Evolutionary conservation across 2,113 vertebrate species (phyloP).

Genomic region (Cavia aperea): DNA sequence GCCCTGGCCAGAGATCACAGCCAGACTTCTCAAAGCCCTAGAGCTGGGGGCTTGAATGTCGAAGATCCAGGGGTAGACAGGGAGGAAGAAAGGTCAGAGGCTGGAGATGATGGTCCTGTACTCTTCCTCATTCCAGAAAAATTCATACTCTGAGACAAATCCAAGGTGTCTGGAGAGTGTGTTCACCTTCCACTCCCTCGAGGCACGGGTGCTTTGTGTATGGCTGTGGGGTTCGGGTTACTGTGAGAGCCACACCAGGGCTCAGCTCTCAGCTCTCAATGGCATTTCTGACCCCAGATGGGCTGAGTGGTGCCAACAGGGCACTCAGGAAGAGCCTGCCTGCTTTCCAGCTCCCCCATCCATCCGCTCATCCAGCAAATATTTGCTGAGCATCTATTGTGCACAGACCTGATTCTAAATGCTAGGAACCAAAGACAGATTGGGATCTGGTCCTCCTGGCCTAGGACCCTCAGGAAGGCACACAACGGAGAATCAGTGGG

Average conservation of each 20-base stretch:
- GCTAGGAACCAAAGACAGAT: background rate
- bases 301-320: accelerated
- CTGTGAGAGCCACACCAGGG: background rate
- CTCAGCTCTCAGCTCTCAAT: background rate
- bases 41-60: background rate
- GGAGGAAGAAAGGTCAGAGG: background rate
- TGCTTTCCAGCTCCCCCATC: background rate
- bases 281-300: background rate
- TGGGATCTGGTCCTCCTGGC: background rate
- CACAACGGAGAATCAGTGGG: background rate
- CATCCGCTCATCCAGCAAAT: background rate
- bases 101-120: no score
- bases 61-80: background rate
- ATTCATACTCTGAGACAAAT: background rate
- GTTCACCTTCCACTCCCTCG: background rate
- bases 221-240: background rate
- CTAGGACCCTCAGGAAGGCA: background rate
- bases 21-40: background rate
- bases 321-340: background rate
- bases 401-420: background rate
- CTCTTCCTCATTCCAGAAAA: background rate
- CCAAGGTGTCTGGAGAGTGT: background rate
- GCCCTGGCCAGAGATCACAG: background rate
- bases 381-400: background rate
- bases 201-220: no score